Evolutionary conservation across 2,113 vertebrate species (phyloP).

Genomic region (Climacteris rufus): DNA sequence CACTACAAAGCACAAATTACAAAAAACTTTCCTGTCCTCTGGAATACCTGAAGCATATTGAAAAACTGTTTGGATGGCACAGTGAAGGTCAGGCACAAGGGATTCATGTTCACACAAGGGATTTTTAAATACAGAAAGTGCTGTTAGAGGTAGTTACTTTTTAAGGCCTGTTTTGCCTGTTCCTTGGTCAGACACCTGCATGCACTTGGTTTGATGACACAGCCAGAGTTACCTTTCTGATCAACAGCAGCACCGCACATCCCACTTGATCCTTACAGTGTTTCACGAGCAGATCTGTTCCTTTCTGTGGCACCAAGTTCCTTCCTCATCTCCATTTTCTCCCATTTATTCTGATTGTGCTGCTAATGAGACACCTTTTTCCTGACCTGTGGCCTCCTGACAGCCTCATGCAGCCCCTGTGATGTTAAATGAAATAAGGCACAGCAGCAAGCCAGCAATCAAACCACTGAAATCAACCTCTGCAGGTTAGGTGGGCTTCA

Average conservation of each 20-base stretch:
- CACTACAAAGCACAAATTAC: not conserved
- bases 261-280: not conserved
- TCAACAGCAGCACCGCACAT: not conserved
- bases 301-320: not conserved
- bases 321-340: not conserved
- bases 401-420: not conserved
- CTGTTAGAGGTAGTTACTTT: not conserved
- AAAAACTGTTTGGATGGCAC: not conserved
- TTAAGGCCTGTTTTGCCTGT: not conserved
- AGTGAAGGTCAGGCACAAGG: not conserved
- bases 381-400: constrained; percentile 6
- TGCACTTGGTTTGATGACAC: not conserved
- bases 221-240: not conserved
- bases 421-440: constrained; percentile 6
- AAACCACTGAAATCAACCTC: not conserved
- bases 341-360: not conserved
- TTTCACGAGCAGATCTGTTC: not conserved
- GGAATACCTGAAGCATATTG: not conserved
- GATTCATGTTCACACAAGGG: not conserved
- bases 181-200: not conserved
- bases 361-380: constrained; percentile 26
- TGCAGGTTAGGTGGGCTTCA: not conserved
- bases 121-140: not conserved
- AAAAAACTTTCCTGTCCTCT: not conserved
- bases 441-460: constrained; percentile 1